Base-by-base conservation (phyloP, 2,888 invertebrate species). In the Phytoseiulus persimilis region DNA sequence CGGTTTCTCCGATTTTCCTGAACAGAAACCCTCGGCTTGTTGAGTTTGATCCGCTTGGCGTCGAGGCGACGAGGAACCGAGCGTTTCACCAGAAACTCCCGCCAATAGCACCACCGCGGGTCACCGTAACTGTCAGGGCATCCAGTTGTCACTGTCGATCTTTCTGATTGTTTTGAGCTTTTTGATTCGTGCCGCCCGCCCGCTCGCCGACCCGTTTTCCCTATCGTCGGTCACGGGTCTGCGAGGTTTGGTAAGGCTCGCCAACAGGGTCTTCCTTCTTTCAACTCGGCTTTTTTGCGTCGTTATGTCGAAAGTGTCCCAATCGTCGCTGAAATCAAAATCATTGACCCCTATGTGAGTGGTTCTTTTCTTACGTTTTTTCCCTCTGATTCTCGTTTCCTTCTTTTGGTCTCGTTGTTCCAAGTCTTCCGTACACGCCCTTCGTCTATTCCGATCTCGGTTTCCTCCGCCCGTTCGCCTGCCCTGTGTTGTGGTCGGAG, bases 361-460 rank as follows among this genome's bases (percentile, higher is more conserved):
- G 65, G 23, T 65, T 28, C 23, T 14, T 65, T 65, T 28, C 65
- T 65, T 65, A 18, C 1, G 9, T 39, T 65, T 65, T 65, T 65
- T 65, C 18, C 65, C 18, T 18, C 18, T 65, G 65, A 6, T 65
- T 23, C 18, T 65, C 65, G 65, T 23, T 65, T 65, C 18, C 65
- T 65, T 65, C 65, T 65, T 65, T 65, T 65, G 65, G 65, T 18
- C 18, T 65, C 65, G 65, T 65, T 65, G 65, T 65, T 65, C 65
- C 65, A 65, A 65, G 65, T 65, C 65, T 65, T 65, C 65, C 65
- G 65, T 65, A 65, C 65, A 65, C 65, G 65, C 65, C 65, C 65
- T 65, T 6, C 65, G 65, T 65, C 65, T 65, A 65, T 65, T 65
- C 65, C 65, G 65, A 65, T 65, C 65, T 65, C 65, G 65, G 1